These are phyloP conservation scores for Liasis olivaceus DNA, from an alignment of 2,797 vertebrate genomes.

Conservation along the genomic window DNA sequence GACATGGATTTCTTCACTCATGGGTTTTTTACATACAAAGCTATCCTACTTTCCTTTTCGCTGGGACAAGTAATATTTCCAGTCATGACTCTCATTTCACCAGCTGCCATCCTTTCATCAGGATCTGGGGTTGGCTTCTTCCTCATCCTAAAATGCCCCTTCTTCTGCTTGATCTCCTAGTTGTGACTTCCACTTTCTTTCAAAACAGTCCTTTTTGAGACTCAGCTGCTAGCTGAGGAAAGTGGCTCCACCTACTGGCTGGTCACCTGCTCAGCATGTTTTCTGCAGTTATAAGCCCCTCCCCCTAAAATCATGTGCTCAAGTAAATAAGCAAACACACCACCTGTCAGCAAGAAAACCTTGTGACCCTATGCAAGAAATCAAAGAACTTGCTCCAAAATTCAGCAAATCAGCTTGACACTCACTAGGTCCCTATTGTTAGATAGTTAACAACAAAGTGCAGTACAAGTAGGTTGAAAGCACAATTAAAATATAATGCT, in stretches of 20 bases:
- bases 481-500: neutral
- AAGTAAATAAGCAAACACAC: neutral
- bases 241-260: neutral
- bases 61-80: neutral
- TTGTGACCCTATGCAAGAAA: neutral
- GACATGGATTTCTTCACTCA: neutral
- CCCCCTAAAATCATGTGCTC: neutral
- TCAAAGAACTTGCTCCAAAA: neutral
- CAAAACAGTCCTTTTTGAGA: neutral
- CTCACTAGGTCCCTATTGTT: neutral
- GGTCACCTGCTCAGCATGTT: neutral
- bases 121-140: neutral
- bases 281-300: neutral
- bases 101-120: neutral
- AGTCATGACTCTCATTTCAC: neutral
- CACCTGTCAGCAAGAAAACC: neutral
- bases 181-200: neutral
- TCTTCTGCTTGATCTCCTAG: neutral
- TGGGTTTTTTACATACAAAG: neutral
- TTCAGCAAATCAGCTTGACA: neutral
- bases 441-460: neutral
- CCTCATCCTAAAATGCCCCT: neutral
- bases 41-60: neutral
- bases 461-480: neutral
- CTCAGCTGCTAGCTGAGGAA: neutral